A percentile compares a stretch with the other conserved stretches of the same genome.
These are phyloP conservation scores for Paracentrotus lividus DNA, from an alignment of 53 echinoderm and acorn worm species.

Conservation along the genomic window DNA sequence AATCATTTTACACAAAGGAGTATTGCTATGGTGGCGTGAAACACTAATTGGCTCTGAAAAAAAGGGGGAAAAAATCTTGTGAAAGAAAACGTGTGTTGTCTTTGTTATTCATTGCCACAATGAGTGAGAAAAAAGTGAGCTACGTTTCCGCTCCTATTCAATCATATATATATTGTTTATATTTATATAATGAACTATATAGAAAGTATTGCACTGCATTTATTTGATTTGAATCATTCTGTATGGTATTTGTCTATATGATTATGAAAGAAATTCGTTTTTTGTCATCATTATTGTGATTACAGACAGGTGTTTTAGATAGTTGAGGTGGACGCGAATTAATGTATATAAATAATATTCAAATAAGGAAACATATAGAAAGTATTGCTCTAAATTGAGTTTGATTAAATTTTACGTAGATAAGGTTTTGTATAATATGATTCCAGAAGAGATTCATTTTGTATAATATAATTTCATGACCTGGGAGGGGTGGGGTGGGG, in stretches of 20 bases:
- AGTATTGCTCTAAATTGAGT: too few species aligned
- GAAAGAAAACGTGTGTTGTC: background rate
- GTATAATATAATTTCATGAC: too few species aligned
- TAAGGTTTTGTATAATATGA: too few species aligned
- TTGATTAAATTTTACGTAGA: too few species aligned
- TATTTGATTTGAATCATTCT: too few species aligned
- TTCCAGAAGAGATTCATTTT: too few species aligned
- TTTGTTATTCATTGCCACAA: background rate
- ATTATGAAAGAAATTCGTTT: background rate
- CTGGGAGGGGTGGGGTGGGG: too few species aligned
- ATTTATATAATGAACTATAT: background rate
- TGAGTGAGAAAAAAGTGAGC: background rate
- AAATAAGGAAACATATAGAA: background rate
- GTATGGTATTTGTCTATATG: background rate
- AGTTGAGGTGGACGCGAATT: too few species aligned
- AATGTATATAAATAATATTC: background rate
- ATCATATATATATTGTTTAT: too few species aligned
- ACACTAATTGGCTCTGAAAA: background rate
- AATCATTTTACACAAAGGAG: background rate
- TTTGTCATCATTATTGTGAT: background rate
- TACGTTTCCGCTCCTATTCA: background rate
- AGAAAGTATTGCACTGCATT: background rate
- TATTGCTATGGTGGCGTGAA: background rate
- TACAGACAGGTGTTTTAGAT: too few species aligned
- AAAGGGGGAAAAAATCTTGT: background rate